Evolutionary conservation across 2,888 invertebrate species (phyloP).

Genomic region (Ophion slaviceki): DNA sequence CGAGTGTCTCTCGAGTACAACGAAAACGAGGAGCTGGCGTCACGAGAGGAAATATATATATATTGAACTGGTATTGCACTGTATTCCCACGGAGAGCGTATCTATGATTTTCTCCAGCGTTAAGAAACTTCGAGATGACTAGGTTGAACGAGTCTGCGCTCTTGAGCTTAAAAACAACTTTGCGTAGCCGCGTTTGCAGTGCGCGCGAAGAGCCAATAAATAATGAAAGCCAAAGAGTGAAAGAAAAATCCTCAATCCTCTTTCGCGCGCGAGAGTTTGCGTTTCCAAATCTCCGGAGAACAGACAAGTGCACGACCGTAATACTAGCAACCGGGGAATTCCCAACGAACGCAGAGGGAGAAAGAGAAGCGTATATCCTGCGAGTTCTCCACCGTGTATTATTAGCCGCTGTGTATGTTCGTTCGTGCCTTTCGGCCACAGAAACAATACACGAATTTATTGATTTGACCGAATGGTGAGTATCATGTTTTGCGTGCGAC

Average conservation of each 20-base stretch:
- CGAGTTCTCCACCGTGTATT: constrained; percentile 9
- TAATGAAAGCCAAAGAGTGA: neutral
- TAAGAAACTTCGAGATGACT: neutral
- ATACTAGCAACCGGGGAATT: constrained; percentile 19
- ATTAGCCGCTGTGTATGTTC: constrained; percentile 2
- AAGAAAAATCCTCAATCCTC: constrained; percentile 20
- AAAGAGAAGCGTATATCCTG: neutral
- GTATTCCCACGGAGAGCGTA: neutral
- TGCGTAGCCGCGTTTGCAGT: neutral
- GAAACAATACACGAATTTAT: constrained; percentile 26
- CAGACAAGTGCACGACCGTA: neutral
- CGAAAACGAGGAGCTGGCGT: neutral
- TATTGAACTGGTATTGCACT: neutral
- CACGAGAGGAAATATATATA: neutral
- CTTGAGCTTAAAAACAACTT: neutral
- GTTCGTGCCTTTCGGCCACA: neutral
- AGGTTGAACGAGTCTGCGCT: neutral
- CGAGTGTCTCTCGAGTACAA: neutral
- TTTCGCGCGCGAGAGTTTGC: neutral
- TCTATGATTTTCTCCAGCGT: neutral
- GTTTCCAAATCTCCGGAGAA: constrained; percentile 1
- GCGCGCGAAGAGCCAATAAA: neutral
- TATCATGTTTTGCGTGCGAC: neutral
- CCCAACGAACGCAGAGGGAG: neutral
- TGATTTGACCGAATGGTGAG: constrained; percentile 13